These are phyloP conservation scores for Caenorhabditis auriculariae DNA, from an alignment of 2,888 invertebrate species.

Conservation along the genomic window DNA sequence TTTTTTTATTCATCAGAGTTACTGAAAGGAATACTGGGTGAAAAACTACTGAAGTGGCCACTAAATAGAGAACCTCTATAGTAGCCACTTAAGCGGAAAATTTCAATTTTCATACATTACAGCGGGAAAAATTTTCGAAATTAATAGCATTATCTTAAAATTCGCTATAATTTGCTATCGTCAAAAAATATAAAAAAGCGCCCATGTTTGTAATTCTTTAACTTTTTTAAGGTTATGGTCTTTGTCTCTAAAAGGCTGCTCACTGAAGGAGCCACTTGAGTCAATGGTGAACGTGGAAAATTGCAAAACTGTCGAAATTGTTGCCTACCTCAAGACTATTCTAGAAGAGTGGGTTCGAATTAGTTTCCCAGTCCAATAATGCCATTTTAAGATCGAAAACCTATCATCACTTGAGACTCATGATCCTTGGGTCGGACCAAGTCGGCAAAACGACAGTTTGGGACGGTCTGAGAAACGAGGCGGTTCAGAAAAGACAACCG, in stretches of 20 bases:
- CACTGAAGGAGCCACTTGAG: conserved; percentile 77
- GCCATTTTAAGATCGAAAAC: conserved; percentile 74
- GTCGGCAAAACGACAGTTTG: conserved; percentile 72
- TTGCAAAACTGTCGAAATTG: conserved; percentile 88
- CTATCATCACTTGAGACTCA: conserved; percentile 88
- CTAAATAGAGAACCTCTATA: too few species aligned
- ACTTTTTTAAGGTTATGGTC: conserved; percentile 88
- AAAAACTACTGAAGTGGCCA: too few species aligned
- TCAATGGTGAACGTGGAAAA: conserved; percentile 87
- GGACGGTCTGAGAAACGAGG: conserved; percentile 35
- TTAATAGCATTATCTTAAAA: background rate
- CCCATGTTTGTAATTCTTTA: background rate
- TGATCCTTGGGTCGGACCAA: conserved; percentile 70
- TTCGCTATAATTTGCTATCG: too few species aligned
- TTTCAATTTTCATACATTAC: too few species aligned
- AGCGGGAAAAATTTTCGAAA: background rate
- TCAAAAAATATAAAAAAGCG: too few species aligned
- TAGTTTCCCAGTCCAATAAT: background rate
- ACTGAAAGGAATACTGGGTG: too few species aligned
- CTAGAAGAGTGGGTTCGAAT: conserved; percentile 67
- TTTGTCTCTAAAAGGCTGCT: conserved; percentile 85
- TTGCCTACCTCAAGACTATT: conserved; percentile 83
- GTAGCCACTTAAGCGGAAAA: too few species aligned
- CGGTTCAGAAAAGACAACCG: conserved; percentile 28
- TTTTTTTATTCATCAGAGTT: too few species aligned